Conservation (phyloP, 2,888 invertebrate species). For the Cerastoderma edule region DNA sequence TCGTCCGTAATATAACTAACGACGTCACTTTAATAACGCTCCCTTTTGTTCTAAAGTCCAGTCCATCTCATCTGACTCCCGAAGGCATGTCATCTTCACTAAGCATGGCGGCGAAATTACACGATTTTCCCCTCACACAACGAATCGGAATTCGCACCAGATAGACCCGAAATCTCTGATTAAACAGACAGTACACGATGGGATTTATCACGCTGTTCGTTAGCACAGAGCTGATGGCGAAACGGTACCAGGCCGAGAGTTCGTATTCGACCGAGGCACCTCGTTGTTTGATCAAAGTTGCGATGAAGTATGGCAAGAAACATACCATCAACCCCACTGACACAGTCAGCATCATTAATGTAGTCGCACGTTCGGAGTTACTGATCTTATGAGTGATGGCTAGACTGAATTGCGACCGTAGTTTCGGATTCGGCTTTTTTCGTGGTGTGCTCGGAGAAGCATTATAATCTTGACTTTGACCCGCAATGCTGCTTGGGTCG, state of each 20-base stretch:
- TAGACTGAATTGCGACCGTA: too few relatives aligned
- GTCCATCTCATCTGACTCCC: too few relatives aligned
- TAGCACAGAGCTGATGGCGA: conserved; percentile 12
- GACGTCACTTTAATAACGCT: too few relatives aligned
- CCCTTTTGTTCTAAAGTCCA: too few relatives aligned
- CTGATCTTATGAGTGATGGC: conserved; percentile 12
- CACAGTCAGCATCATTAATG: conserved; percentile 11
- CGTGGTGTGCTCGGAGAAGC: too few relatives aligned
- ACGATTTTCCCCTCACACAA: not conserved
- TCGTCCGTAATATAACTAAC: too few relatives aligned
- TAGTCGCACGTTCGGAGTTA: conserved; percentile 12
- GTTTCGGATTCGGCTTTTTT: too few relatives aligned
- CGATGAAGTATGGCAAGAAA: conserved; percentile 16
- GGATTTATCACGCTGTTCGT: conserved; percentile 18
- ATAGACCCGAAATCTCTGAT: conserved; percentile 1
- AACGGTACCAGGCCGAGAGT: conserved; percentile 14
- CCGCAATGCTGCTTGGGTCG: too few relatives aligned
- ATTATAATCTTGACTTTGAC: too few relatives aligned
- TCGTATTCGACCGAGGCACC: conserved; percentile 6
- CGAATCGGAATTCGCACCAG: not conserved
- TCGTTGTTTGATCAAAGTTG: conserved; percentile 5
- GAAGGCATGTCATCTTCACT: too few relatives aligned
- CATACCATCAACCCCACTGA: conserved; percentile 6
- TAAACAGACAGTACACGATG: conserved; percentile 10
- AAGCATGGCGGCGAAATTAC: too few relatives aligned